These are phyloP conservation scores for Caenorhabditis tropicalis DNA, from an alignment of 1,140 invertebrate species.

Conservation along the genomic window DNA sequence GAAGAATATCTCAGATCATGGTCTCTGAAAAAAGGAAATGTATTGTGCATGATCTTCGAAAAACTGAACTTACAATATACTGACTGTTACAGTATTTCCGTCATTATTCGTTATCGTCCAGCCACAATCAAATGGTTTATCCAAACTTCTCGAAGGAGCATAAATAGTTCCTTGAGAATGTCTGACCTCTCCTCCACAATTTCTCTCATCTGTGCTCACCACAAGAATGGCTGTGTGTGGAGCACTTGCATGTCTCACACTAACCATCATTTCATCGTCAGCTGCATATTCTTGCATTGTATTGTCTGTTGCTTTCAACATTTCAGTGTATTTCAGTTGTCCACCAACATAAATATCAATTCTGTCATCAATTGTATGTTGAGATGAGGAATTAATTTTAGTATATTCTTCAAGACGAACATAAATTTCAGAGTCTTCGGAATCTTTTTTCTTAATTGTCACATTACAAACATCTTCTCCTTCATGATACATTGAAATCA, in stretches of 20 bases:
- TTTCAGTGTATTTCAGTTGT: constrained; percentile 36
- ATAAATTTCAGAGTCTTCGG: constrained; percentile 38
- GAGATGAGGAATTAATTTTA: not conserved
- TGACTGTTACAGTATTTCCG: constrained; percentile 52
- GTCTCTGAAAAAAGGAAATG: constrained; percentile 24
- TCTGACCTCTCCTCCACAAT: constrained; percentile 23
- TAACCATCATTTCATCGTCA: not conserved
- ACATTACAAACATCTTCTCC: constrained; percentile 35
- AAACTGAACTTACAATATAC: constrained; percentile 16
- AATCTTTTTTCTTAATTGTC: constrained; percentile 49
- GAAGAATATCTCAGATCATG: constrained; percentile 56
- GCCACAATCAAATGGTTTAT: constrained; percentile 51
- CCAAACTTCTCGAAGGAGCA: not conserved
- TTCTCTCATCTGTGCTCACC: constrained; percentile 10
- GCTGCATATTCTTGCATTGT: constrained; percentile 32
- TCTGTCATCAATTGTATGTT: constrained; percentile 16
- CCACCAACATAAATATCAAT: constrained; percentile 16
- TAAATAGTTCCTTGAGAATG: constrained; percentile 39
- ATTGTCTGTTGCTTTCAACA: constrained; percentile 9
- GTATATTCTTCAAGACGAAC: constrained; percentile 37
- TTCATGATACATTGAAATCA: constrained; percentile 36
- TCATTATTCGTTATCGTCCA: constrained; percentile 48
- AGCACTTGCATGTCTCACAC: constrained; percentile 20
- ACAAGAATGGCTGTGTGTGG: not conserved
- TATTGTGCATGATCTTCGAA: not conserved